Evolutionary conservation across 1,140 invertebrate genomes (phyloP).

Genomic region (Drosophila cardini): DNA sequence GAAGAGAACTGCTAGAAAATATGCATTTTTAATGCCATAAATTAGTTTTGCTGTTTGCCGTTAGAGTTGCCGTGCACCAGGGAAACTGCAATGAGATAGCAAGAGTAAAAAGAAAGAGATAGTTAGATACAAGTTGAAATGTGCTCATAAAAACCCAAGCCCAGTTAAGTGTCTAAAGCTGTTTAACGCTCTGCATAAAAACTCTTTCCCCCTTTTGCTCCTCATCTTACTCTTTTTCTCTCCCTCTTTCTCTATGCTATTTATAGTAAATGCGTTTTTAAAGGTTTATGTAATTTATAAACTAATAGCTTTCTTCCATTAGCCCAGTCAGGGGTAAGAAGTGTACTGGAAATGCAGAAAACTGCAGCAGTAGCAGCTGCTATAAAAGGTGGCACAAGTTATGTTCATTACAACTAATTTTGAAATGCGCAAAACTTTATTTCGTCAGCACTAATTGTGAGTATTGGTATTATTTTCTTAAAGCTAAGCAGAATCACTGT

Average conservation of each 20-base stretch:
- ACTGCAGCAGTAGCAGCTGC: background rate
- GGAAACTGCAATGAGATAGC: constrained; percentile 48
- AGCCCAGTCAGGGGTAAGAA: constrained; percentile 11
- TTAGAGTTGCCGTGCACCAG: constrained; percentile 40
- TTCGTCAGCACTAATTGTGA: constrained; percentile 37
- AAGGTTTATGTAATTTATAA: constrained; percentile 49
- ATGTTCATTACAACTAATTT: constrained; percentile 45
- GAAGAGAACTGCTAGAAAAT: constrained; percentile 79
- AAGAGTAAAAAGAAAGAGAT: constrained; percentile 14
- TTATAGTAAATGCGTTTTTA: constrained; percentile 45
- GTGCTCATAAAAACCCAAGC: constrained; percentile 34
- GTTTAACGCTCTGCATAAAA: constrained; percentile 44
- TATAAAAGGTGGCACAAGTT: constrained; percentile 23
- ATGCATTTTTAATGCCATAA: constrained; percentile 83
- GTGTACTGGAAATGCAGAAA: background rate
- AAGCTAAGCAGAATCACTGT: constrained; percentile 10
- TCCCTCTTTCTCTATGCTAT: background rate
- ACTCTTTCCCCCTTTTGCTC: background rate
- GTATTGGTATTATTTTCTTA: constrained; percentile 7
- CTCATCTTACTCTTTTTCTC: no score
- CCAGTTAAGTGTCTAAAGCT: constrained; percentile 49
- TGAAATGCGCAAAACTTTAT: constrained; percentile 33
- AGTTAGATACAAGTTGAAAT: constrained; percentile 19
- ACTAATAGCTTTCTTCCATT: constrained; percentile 47
- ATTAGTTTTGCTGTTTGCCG: constrained; percentile 75